Evolutionary conservation across 2,888 invertebrate genomes (phyloP).

Genomic region (Disparrhopalites patrizii): DNA sequence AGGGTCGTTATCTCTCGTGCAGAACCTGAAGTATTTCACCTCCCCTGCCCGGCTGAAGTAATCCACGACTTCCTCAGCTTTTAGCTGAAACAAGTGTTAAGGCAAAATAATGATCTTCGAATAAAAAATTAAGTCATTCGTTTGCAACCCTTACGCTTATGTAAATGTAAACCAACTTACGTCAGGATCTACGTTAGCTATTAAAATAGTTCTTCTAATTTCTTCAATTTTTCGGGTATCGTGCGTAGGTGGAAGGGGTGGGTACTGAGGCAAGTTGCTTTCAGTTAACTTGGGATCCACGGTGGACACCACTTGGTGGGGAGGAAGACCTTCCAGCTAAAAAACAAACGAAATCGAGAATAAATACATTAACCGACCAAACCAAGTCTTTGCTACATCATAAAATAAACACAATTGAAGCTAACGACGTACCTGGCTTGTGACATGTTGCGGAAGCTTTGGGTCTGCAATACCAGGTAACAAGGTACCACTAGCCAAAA

Average conservation of each 20-base stretch:
- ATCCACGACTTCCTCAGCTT: constrained; percentile 78
- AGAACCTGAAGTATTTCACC: constrained; percentile 90
- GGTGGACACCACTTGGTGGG: constrained; percentile 80
- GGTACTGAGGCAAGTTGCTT: constrained; percentile 82
- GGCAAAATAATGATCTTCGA: neutral
- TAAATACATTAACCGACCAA: neutral
- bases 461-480: constrained; percentile 84
- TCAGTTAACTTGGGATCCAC: constrained; percentile 82
- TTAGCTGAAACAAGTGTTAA: constrained; percentile 39
- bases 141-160: neutral
- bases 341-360: constrained; percentile 16
- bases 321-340: constrained; percentile 70
- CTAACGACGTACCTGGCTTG: constrained; percentile 61
- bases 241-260: constrained; percentile 78
- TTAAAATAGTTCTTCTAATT: constrained; percentile 84
- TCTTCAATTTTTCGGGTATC: constrained; percentile 91
- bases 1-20: constrained; percentile 74
- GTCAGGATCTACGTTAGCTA: constrained; percentile 65
- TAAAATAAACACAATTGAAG: neutral
- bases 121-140: neutral
- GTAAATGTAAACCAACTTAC: constrained; percentile 32
- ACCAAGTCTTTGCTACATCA: neutral
- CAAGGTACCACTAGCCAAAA: constrained; percentile 83
- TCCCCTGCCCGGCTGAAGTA: constrained; percentile 84
- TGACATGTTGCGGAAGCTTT: constrained; percentile 82